Percentiles rank a stretch among this genome's conserved stretches.
phyloP scores from a whole-genome alignment of 1,140 invertebrate genomes.

The Anastatus disparis region DNA sequence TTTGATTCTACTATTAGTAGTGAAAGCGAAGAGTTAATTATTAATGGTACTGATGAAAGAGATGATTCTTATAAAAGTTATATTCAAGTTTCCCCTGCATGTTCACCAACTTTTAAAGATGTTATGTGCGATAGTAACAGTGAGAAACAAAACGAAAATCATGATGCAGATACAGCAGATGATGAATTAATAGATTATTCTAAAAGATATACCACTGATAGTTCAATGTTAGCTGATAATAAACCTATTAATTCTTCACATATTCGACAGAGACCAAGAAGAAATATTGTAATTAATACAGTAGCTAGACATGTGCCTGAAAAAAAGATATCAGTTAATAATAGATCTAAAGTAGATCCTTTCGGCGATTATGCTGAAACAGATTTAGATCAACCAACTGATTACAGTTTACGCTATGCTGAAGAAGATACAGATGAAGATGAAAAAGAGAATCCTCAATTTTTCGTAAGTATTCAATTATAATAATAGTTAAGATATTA shows the following conservation, averaged over 20 bases:
- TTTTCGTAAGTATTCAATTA: conserved; percentile 63
- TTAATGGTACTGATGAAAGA: conserved; percentile 34
- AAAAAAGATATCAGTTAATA: conserved; percentile 29
- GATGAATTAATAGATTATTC: conserved; percentile 42
- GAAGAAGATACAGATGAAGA: conserved; percentile 80
- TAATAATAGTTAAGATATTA: background rate
- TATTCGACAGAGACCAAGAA: conserved; percentile 13
- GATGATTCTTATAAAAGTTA: conserved; percentile 34
- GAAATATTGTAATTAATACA: conserved; percentile 14
- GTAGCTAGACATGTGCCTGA: conserved; percentile 28
- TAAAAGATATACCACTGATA: conserved; percentile 41
- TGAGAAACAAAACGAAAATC: conserved; percentile 24
- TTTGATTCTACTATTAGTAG: conserved; percentile 38
- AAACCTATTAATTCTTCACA: conserved; percentile 15
- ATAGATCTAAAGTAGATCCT: conserved; percentile 49
- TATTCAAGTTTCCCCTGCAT: conserved; percentile 16
- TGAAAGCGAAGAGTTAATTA: conserved; percentile 38
- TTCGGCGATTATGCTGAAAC: conserved; percentile 79
- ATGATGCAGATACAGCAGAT: conserved; percentile 39
- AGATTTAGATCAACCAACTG: conserved; percentile 89
- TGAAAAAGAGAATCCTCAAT: conserved; percentile 65
- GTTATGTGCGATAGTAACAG: background rate
- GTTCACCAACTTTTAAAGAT: conserved; percentile 33
- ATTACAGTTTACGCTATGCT: conserved; percentile 87
- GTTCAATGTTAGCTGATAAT: conserved; percentile 11